Percentiles rank a stretch among this genome's conserved stretches.
These are phyloP conservation scores for Steinernema khuongi DNA, from an alignment of 1,140 invertebrate species.

Conservation along the genomic window DNA sequence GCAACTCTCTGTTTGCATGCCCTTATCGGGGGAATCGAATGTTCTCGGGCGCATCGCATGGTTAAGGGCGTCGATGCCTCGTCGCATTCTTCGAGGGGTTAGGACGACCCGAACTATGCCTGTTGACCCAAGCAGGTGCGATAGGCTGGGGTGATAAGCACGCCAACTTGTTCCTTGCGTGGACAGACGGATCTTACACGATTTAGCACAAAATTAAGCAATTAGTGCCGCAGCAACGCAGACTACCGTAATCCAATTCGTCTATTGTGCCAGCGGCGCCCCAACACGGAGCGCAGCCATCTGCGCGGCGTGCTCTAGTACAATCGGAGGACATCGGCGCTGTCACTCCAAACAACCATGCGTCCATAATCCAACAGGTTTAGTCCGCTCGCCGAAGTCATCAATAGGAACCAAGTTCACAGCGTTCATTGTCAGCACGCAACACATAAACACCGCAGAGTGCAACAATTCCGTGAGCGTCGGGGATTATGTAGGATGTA, in stretches of 20 bases:
- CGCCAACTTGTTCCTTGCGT: no score
- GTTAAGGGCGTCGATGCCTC: neutral
- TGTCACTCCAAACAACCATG: slow-evolving; percentile 2
- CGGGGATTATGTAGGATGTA: neutral
- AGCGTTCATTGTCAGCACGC: neutral
- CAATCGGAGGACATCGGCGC: neutral
- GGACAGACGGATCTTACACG: no score
- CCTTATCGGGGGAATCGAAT: neutral
- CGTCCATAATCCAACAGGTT: neutral
- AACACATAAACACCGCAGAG: slow-evolving; percentile 11
- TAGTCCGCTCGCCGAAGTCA: neutral
- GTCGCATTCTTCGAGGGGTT: neutral
- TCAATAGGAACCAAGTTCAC: neutral
- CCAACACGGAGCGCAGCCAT: neutral
- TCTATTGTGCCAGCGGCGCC: neutral
- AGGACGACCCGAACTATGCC: neutral
- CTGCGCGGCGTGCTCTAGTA: neutral
- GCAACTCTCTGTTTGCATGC: neutral
- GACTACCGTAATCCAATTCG: neutral
- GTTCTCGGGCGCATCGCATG: neutral
- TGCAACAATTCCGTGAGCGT: neutral
- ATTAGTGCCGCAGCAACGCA: neutral
- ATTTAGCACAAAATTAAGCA: no score
- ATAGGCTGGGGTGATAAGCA: no score
- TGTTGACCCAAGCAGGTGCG: neutral